phyloP scores from a whole-genome alignment of 1,140 invertebrate species.

The Subanguina moxae region DNA sequence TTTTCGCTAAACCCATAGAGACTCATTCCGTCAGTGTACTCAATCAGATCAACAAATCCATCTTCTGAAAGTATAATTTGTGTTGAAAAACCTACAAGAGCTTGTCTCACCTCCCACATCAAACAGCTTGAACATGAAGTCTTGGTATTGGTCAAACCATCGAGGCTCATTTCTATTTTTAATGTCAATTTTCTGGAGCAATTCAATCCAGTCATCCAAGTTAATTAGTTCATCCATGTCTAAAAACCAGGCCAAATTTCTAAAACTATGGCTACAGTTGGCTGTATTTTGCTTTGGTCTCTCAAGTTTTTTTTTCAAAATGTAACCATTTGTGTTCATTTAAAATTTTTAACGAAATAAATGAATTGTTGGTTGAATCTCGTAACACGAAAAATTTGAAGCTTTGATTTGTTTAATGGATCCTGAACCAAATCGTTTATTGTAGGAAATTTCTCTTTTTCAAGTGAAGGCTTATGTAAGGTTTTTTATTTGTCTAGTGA shows the following conservation, averaged over 20 bases:
- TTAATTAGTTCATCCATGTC: background rate
- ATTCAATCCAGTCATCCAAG: background rate
- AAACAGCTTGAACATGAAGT: constrained; percentile 1
- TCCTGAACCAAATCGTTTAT: no score
- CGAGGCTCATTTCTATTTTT: background rate
- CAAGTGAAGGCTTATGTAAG: no score
- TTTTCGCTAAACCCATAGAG: constrained; percentile 3
- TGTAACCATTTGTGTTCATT: no score
- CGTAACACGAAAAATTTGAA: no score
- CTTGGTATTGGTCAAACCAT: constrained; percentile 2
- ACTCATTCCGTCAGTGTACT: constrained; percentile 4
- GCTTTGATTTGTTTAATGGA: no score
- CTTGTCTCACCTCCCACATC: background rate
- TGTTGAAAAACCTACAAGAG: background rate
- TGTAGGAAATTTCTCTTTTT: no score
- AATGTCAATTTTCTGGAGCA: background rate
- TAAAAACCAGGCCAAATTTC: background rate
- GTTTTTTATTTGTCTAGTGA: no score
- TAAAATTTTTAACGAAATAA: no score
- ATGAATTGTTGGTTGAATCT: no score
- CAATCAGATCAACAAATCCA: background rate
- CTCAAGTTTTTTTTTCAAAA: no score
- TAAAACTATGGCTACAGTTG: no score
- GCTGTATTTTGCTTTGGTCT: no score
- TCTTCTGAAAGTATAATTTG: background rate